These are phyloP conservation scores for Apoda limacodes DNA, from an alignment of 2,888 invertebrate species.

Conservation along the genomic window DNA sequence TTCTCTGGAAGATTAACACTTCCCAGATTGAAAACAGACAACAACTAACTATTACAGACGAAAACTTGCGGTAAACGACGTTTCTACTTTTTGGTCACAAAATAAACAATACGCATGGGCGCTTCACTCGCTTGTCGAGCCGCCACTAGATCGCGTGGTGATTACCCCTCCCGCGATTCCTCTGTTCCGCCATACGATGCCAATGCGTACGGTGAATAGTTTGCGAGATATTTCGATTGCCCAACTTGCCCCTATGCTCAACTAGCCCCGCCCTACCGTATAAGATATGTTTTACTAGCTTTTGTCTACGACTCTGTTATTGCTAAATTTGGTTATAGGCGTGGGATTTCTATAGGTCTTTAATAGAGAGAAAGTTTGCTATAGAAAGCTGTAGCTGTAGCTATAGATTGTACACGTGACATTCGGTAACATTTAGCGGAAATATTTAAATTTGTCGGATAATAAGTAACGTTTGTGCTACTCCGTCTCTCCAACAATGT, in stretches of 20 bases:
- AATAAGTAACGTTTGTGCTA: no score
- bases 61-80: conserved; percentile 13
- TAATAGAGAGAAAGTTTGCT: no score
- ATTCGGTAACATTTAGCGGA: no score
- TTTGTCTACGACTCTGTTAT: no score
- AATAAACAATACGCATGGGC: conserved; percentile 14
- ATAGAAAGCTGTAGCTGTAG: no score
- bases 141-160: conserved; percentile 10
- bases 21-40: conserved; percentile 16
- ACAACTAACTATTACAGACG: conserved; percentile 16
- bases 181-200: conserved; percentile 9
- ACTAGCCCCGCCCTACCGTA: conserved; percentile 10
- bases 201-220: conserved; percentile 9
- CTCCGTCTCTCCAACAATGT: no score
- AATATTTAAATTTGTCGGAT: no score
- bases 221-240: conserved; percentile 14
- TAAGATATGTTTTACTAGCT: no score
- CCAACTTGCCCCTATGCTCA: conserved; percentile 9
- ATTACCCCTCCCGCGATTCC: conserved; percentile 5
- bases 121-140: conserved; percentile 12
- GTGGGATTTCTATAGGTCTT: no score
- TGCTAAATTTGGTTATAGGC: no score
- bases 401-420: no score
- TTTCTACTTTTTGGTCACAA: conserved; percentile 17
- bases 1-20: conserved; percentile 15